Evolutionary conservation across 2,113 vertebrate species (phyloP).

Genomic region (Zootoca vivipara): DNA sequence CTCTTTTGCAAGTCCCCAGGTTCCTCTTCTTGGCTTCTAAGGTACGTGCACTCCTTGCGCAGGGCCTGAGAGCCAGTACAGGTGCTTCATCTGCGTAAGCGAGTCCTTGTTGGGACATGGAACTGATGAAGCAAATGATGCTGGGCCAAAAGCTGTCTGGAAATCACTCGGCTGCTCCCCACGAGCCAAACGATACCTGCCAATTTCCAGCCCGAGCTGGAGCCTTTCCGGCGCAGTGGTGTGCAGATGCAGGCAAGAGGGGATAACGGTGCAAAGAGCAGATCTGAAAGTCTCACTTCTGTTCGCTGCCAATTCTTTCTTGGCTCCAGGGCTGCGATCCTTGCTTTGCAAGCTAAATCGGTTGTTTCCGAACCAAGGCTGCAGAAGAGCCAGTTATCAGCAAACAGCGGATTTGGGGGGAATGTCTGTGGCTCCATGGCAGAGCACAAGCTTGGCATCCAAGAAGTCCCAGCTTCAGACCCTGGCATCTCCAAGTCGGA

Average conservation of each 20-base stretch:
- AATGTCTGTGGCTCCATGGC: too few relatives aligned
- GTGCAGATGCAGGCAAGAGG: background rate
- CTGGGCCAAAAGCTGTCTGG: fast-evolving
- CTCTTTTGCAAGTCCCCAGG: background rate
- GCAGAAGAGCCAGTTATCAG: fast-evolving
- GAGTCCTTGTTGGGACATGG: background rate
- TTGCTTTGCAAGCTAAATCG: background rate
- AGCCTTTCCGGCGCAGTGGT: fast-evolving
- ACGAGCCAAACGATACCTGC: fast-evolving
- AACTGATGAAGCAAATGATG: background rate
- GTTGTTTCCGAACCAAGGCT: background rate
- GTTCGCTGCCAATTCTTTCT: background rate
- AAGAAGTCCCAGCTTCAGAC: too few relatives aligned
- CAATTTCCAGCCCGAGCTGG: background rate
- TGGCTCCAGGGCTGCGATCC: background rate
- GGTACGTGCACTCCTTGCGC: background rate
- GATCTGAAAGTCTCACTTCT: background rate
- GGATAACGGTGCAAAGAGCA: background rate
- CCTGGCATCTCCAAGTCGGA: too few relatives aligned
- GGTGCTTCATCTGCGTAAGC: background rate
- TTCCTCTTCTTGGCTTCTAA: constrained; percentile 15
- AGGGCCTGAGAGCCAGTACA: background rate
- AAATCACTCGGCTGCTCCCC: constrained; percentile 4
- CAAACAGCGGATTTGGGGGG: background rate
- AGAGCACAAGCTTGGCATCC: too few relatives aligned